Percentiles rank a stretch among this genome's conserved stretches.
Conservation (phyloP, 2,113 vertebrate species). For the Nothoprocta perdicaria region DNA sequence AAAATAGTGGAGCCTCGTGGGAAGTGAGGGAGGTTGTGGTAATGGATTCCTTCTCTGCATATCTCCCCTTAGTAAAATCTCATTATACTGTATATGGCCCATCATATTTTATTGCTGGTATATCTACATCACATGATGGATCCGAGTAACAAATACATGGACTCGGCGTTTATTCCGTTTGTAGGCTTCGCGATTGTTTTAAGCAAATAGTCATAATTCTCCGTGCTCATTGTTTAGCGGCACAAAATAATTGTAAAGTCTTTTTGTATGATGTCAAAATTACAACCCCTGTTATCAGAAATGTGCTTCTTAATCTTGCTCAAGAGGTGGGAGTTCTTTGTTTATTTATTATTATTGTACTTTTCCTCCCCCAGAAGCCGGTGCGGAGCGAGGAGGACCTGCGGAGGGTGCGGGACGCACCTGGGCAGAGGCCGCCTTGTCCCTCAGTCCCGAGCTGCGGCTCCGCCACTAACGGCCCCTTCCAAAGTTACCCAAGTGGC, state of each 20-base stretch:
- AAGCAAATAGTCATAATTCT: slow-evolving; percentile 16
- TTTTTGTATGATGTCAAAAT: slow-evolving; percentile 4
- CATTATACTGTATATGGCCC: neutral
- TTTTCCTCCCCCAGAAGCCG: neutral
- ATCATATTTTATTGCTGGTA: neutral
- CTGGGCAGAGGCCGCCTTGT: neutral
- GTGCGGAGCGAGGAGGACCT: neutral
- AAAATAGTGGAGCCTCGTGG: neutral
- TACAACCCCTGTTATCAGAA: neutral
- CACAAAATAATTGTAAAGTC: slow-evolving; percentile 35
- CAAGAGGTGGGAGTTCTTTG: neutral
- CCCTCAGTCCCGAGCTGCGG: neutral
- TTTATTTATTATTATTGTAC: too few relatives aligned
- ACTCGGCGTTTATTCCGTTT: neutral
- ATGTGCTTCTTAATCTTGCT: neutral
- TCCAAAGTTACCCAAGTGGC: neutral
- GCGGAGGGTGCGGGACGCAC: neutral
- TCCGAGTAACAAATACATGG: neutral
- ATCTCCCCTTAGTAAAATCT: neutral
- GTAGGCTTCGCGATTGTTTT: neutral
- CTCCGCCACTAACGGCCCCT: neutral
- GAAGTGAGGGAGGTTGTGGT: neutral
- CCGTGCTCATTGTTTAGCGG: neutral
- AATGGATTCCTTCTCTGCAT: slow-evolving; percentile 30
- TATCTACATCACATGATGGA: neutral